Evolutionary conservation across 2,797 vertebrate species (phyloP).

Genomic region (Moxostoma hubbsi): DNA sequence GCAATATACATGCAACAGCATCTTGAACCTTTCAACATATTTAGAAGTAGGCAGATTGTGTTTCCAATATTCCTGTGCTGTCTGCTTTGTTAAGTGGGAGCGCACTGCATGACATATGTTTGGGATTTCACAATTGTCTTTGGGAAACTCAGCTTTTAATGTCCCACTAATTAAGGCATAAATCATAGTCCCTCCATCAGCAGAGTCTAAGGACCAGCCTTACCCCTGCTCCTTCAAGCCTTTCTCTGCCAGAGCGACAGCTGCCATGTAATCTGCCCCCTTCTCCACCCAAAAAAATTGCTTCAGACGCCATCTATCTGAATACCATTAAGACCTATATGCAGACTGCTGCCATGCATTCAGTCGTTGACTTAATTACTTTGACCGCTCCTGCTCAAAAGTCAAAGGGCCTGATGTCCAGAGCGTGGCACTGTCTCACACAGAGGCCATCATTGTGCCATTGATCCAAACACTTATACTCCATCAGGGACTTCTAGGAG

Average conservation of each 20-base stretch:
- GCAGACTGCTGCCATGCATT: slow-evolving; percentile 65
- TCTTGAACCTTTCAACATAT: slow-evolving; percentile 39
- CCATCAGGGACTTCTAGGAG: slow-evolving; percentile 71
- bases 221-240: slow-evolving; percentile 69
- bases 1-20: not conserved
- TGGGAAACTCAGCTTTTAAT: slow-evolving; percentile 76
- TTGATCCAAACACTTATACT: slow-evolving; percentile 76
- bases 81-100: slow-evolving; percentile 65
- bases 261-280: slow-evolving; percentile 75
- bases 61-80: slow-evolving; percentile 63
- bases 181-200: slow-evolving; percentile 80
- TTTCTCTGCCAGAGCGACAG: slow-evolving; percentile 73
- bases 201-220: slow-evolving; percentile 69
- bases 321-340: slow-evolving; percentile 81
- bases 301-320: slow-evolving; percentile 84
- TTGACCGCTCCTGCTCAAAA: slow-evolving; percentile 67
- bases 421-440: slow-evolving; percentile 63
- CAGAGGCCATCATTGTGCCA: slow-evolving; percentile 61
- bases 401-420: slow-evolving; percentile 54
- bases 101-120: slow-evolving; percentile 63
- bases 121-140: slow-evolving; percentile 69
- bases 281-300: slow-evolving; percentile 79
- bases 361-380: slow-evolving; percentile 74
- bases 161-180: slow-evolving; percentile 79
- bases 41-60: slow-evolving; percentile 60